A percentile compares a stretch with the other conserved stretches of the same genome.
phyloP scores from a whole-genome alignment of 2,797 vertebrate genomes.

The Schizothorax lantsangensis region DNA sequence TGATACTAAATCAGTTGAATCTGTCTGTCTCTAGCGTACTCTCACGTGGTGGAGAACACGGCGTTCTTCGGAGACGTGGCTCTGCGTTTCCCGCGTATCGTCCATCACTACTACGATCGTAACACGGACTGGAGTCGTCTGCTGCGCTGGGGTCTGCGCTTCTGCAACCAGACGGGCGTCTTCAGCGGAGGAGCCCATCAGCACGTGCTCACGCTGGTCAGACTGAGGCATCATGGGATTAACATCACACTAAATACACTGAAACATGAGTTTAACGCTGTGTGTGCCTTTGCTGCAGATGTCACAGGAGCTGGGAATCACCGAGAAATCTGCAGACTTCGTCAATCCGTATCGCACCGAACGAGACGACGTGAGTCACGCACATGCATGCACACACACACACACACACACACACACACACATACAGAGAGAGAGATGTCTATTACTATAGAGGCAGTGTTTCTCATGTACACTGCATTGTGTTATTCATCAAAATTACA shows the following conservation, averaged over 20 bases:
- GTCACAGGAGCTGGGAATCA: constrained; percentile 98
- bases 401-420: neutral
- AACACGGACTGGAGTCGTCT: constrained; percentile 92
- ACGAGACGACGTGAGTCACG: constrained; percentile 77
- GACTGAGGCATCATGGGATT: constrained; percentile 31
- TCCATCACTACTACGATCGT: constrained; percentile 95
- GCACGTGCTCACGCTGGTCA: constrained; percentile 83
- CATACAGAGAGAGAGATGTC: no score
- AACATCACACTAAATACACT: neutral
- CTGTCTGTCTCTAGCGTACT: constrained; percentile 82
- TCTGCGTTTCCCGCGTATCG: constrained; percentile 93
- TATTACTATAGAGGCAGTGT: neutral
- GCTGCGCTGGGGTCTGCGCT: constrained; percentile 95
- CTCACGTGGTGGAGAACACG: constrained; percentile 95
- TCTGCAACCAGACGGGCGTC: constrained; percentile 95
- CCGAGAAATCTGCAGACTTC: constrained; percentile 91
- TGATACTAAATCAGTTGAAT: neutral
- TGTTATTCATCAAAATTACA: neutral
- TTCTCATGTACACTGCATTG: neutral
- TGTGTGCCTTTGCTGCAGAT: constrained; percentile 79
- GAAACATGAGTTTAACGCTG: constrained; percentile 46
- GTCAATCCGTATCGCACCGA: constrained; percentile 94
- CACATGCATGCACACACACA: no score
- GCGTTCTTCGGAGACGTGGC: constrained; percentile 96
- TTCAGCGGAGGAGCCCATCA: constrained; percentile 94